Base-by-base conservation (phyloP, 1,140 invertebrate genomes). In the Eriocheir sinensis region DNA sequence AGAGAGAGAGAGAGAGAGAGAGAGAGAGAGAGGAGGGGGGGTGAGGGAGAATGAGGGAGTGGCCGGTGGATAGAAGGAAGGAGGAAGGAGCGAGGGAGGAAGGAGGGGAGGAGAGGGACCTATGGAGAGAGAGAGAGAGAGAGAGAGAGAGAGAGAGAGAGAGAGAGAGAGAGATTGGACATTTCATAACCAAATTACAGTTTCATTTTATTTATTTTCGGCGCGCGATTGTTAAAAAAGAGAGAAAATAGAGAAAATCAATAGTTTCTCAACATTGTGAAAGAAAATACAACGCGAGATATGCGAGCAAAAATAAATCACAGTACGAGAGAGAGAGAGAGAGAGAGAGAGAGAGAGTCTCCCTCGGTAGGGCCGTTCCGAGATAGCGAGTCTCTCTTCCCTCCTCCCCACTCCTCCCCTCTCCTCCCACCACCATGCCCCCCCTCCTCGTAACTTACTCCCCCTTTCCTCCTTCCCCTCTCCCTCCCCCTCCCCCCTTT, bases 331-430 rank as follows among this genome's bases (percentile, higher is more conserved):
- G 91, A 91, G 60, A 93, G 91, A 93, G 91, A 44, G 79, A 93
- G 88, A 41, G 72, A 93, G 79, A 91, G 85, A 93, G 92, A 81
- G 89, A 93, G 91, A 95, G 91, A 89, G 60, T 88, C 85, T 93
- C 91, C 89, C 88, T 83, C 95, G 80, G 60, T 92, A 95, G 95
- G 95, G 95, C 95, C 95, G 95, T 95, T 95, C 93, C 93, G 90
- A 85, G 93, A 95, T 94, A 93, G 60, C 92, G 32, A 83, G 81
- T 85, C 32, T 93, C 91, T 90, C 94, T 17, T 21, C 30, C 83
- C 38, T 85, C 34, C 91, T 27, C 90, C 34, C 17, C 32, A 17
- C 30, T 44, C 40, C 32, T 89, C 40, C 38, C 32, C 81, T 80
- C 89, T 90, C 40, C 34, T 89, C 3, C 48, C 0, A 32, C 93